Percentiles rank a stretch among this genome's conserved stretches.
Conservation (phyloP, 2,797 vertebrate species). For the Silurus lanzhouensis region DNA sequence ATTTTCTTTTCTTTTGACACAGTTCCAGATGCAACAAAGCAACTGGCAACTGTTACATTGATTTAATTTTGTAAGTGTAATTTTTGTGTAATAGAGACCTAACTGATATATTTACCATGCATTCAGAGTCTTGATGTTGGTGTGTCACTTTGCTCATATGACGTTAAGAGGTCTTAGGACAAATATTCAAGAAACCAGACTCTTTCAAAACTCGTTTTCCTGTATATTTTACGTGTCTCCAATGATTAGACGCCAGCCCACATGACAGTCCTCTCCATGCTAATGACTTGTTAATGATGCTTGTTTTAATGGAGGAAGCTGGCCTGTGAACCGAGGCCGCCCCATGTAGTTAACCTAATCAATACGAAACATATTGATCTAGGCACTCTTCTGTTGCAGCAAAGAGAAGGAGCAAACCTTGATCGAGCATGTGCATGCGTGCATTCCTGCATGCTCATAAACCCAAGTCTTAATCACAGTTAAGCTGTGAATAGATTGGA, state of each 20-base stretch:
- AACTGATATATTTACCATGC: background rate
- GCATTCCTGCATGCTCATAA: conserved; percentile 42
- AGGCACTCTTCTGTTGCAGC: conserved; percentile 64
- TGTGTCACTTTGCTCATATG: background rate
- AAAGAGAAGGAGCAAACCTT: conserved; percentile 67
- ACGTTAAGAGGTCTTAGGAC: background rate
- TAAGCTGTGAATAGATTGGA: conserved; percentile 66
- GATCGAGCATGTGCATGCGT: conserved; percentile 15
- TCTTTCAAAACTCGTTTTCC: background rate
- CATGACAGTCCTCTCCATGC: background rate
- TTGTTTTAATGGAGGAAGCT: conserved; percentile 30
- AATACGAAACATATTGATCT: conserved; percentile 72
- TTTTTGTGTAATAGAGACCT: background rate
- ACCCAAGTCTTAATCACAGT: conserved; percentile 36
- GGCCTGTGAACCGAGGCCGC: conserved; percentile 36
- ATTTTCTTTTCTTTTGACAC: background rate
- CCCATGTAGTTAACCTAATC: conserved; percentile 70
- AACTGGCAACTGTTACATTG: background rate
- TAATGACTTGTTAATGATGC: conserved; percentile 29
- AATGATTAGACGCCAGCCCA: background rate
- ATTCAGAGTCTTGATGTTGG: background rate
- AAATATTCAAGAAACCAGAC: background rate
- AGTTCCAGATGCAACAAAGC: background rate
- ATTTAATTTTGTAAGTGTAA: background rate
- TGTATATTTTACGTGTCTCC: background rate